phyloP scores from a whole-genome alignment of 2,797 vertebrate genomes.

The Podarcis lilfordi region DNA sequence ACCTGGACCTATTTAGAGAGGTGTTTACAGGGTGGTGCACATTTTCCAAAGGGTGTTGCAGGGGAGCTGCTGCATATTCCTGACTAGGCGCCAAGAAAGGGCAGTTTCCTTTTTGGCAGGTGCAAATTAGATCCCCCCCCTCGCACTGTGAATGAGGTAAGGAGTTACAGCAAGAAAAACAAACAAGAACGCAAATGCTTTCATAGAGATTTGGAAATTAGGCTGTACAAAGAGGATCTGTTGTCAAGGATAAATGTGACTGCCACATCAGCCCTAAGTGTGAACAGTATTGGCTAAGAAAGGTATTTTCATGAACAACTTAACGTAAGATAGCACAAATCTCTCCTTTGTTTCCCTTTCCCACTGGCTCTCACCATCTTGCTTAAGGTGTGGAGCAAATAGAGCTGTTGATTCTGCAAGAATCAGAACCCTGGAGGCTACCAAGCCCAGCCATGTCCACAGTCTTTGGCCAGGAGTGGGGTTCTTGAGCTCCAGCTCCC shows the following conservation, averaged over 20 bases:
- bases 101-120: slow-evolving; percentile 28
- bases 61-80: neutral
- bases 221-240: neutral
- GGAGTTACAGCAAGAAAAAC: slow-evolving; percentile 51
- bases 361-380: neutral
- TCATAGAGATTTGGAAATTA: neutral
- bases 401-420: slow-evolving; percentile 14
- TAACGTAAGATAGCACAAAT: neutral
- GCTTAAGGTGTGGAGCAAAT: slow-evolving; percentile 18
- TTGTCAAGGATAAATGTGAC: neutral
- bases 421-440: neutral
- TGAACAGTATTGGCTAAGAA: neutral
- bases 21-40: slow-evolving; percentile 33
- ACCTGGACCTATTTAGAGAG: slow-evolving; percentile 18
- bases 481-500: no score
- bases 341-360: neutral
- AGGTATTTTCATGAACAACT: neutral
- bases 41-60: slow-evolving; percentile 45
- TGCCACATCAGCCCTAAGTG: accelerated
- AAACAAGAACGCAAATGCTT: slow-evolving; percentile 11
- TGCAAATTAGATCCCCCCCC: slow-evolving; percentile 29
- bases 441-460: neutral
- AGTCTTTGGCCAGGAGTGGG: no score
- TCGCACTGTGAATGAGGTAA: slow-evolving; percentile 29
- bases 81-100: slow-evolving; percentile 39